phyloP scores from a whole-genome alignment of 2,113 vertebrate genomes.

The Ancistrus triradiatus region DNA sequence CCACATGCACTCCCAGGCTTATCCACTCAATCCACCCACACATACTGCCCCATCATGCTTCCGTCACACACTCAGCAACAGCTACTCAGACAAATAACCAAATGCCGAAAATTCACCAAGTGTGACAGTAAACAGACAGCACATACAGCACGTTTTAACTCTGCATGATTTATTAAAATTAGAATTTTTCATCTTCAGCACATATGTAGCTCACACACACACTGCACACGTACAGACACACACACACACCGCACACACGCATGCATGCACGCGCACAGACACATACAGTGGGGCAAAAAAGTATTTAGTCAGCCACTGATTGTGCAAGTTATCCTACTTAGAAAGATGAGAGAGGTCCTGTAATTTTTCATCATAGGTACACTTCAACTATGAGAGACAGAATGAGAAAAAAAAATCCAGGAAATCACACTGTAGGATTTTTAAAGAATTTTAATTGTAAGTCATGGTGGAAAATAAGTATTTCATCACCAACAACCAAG shows the following conservation, averaged over 20 bases:
- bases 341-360: too few relatives aligned
- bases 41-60: constrained; percentile 29
- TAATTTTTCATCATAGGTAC: too few relatives aligned
- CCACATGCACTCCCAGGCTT: constrained; percentile 60
- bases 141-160: constrained; percentile 12
- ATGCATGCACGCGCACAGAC: constrained; percentile 32
- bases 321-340: too few relatives aligned
- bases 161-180: constrained; percentile 5
- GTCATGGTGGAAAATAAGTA: too few relatives aligned
- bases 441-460: too few relatives aligned
- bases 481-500: too few relatives aligned
- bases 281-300: too few relatives aligned
- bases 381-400: too few relatives aligned
- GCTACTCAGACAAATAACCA: constrained; percentile 33
- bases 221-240: too few relatives aligned
- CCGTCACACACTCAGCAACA: constrained; percentile 49
- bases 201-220: constrained; percentile 10
- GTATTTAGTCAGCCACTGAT: too few relatives aligned
- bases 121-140: constrained; percentile 37
- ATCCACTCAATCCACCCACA: constrained; percentile 63
- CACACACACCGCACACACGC: constrained; percentile 20
- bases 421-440: too few relatives aligned
- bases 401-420: too few relatives aligned
- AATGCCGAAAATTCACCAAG: constrained; percentile 43
- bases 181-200: constrained; percentile 3